Evolutionary conservation across 2,113 vertebrate species (phyloP).

Genomic region (Hippocampus abdominalis): DNA sequence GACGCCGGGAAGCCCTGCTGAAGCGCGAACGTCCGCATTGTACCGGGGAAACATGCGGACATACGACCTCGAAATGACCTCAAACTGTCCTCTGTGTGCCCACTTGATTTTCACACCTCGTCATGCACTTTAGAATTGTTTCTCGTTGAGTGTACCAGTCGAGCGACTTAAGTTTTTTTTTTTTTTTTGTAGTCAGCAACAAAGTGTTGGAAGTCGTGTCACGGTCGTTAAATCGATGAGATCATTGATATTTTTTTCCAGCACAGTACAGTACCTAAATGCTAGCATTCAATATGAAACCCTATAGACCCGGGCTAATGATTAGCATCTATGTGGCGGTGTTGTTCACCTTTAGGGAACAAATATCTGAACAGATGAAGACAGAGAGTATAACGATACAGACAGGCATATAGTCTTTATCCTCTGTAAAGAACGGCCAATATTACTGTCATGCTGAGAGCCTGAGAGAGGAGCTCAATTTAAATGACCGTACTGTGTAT

Average conservation of each 20-base stretch:
- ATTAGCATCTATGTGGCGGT: no score
- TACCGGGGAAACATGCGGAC: not conserved
- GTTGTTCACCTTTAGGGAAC: no score
- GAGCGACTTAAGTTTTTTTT: not conserved
- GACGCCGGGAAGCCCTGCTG: constrained; percentile 30
- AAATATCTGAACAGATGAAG: not conserved
- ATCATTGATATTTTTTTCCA: not conserved
- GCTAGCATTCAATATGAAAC: no score
- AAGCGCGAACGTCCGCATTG: constrained; percentile 21
- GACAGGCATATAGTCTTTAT: no score
- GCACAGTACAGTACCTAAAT: no score
- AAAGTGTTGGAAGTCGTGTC: not conserved
- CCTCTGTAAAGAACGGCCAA: no score
- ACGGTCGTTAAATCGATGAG: not conserved
- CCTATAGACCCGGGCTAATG: no score
- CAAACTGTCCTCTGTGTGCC: not conserved
- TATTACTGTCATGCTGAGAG: no score
- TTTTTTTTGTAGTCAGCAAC: not conserved
- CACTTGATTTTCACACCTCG: constrained; percentile 1
- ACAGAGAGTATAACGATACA: no score
- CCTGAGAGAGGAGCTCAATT: no score
- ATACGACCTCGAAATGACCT: constrained; percentile 1
- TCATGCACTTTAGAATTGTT: not conserved
- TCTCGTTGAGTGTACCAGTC: not conserved
- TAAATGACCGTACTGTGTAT: no score